A percentile compares a stretch with the other conserved stretches of the same genome.
These are phyloP conservation scores for Gisinianus flammeolus DNA, from an alignment of 2,888 invertebrate species.

Conservation along the genomic window DNA sequence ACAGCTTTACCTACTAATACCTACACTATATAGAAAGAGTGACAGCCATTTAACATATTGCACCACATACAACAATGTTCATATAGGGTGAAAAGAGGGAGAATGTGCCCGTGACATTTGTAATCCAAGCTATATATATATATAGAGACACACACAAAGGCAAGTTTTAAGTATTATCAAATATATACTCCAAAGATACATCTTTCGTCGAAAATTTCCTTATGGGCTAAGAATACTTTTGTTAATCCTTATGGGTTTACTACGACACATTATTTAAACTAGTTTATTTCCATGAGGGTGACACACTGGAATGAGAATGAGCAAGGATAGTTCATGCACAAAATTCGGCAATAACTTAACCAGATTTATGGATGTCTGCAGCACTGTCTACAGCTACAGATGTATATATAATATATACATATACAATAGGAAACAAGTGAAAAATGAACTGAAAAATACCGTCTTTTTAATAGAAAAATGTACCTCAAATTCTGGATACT, in stretches of 20 bases:
- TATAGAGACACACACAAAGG: neutral
- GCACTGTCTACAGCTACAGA: no score
- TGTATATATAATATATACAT: no score
- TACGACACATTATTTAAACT: neutral
- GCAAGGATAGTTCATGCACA: neutral
- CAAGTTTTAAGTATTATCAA: neutral
- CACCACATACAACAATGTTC: neutral
- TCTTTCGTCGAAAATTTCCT: neutral
- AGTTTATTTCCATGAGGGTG: conserved; percentile 5
- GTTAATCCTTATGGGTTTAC: neutral
- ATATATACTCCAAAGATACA: neutral
- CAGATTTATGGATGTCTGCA: neutral
- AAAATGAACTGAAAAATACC: no score
- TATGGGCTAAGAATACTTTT: neutral
- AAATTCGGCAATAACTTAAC: neutral
- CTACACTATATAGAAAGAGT: no score
- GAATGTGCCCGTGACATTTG: neutral
- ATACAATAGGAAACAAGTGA: no score
- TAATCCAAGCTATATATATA: neutral
- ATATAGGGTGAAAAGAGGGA: conserved; percentile 5
- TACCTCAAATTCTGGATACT: no score
- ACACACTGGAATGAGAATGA: conserved; percentile 4
- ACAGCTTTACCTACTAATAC: no score
- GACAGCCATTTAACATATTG: conserved; percentile 3
- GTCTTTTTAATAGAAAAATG: no score